A percentile compares a stretch with the other conserved stretches of the same genome.
These are phyloP conservation scores for Dasypolia templi DNA, from an alignment of 2,888 invertebrate genomes.

Conservation along the genomic window DNA sequence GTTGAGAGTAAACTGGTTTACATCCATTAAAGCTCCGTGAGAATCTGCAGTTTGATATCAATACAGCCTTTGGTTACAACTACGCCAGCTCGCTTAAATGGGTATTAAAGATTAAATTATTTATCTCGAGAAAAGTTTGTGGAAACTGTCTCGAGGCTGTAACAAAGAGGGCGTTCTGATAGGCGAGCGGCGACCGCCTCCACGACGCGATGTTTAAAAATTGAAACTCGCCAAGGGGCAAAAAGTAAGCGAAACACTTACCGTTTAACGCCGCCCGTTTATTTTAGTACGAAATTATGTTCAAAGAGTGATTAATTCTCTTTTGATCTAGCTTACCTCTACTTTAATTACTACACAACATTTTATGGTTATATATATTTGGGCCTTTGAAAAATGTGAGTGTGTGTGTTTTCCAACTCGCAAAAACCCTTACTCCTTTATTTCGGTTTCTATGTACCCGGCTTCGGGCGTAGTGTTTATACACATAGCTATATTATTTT, in stretches of 20 bases:
- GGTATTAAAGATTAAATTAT: conserved; percentile 87
- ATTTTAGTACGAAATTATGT: conserved; percentile 77
- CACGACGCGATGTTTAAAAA: conserved; percentile 74
- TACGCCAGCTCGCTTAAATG: conserved; percentile 80
- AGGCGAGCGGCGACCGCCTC: conserved; percentile 66
- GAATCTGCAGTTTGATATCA: conserved; percentile 79
- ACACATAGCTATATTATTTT: conserved; percentile 23
- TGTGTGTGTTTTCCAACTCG: conserved; percentile 12
- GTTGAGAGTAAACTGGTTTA: conserved; percentile 73
- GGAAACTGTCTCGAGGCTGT: conserved; percentile 77
- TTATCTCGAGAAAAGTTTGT: conserved; percentile 83
- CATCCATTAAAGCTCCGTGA: conserved; percentile 76
- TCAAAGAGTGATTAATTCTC: conserved; percentile 74
- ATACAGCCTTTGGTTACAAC: conserved; percentile 76
- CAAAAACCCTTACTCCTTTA: conserved; percentile 29
- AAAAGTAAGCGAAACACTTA: conserved; percentile 75
- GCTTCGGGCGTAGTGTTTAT: conserved; percentile 19
- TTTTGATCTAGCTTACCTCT: conserved; percentile 69
- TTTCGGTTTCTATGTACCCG: conserved; percentile 35
- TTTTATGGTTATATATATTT: conserved; percentile 40
- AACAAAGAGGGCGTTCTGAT: conserved; percentile 81
- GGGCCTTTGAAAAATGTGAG: conserved; percentile 21
- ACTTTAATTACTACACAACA: conserved; percentile 54
- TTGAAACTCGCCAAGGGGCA: conserved; percentile 77
- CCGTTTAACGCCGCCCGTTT: conserved; percentile 71